These are phyloP conservation scores for Eupithecia exiguata DNA, from an alignment of 2,888 invertebrate species.

Conservation along the genomic window DNA sequence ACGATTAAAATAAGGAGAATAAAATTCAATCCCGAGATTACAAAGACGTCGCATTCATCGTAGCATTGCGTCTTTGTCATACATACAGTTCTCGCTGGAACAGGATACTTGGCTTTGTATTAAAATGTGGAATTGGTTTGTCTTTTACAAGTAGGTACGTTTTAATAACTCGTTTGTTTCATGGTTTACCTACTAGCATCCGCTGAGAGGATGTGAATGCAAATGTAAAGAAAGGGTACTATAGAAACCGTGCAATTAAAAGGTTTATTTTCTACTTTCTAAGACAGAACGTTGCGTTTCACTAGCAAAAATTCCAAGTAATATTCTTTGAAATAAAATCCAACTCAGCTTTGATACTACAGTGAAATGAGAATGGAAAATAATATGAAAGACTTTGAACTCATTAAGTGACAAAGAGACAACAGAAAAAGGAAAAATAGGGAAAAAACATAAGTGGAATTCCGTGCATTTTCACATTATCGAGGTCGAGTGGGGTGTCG, in stretches of 20 bases:
- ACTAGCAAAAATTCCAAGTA: background rate
- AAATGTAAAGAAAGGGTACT: slow-evolving; percentile 3
- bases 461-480: slow-evolving; percentile 53
- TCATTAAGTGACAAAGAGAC: slow-evolving; percentile 20
- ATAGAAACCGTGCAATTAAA: background rate
- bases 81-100: slow-evolving; percentile 33
- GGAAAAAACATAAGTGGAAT: slow-evolving; percentile 24
- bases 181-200: slow-evolving; percentile 4
- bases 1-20: slow-evolving; percentile 71
- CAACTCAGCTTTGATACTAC: background rate
- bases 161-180: slow-evolving; percentile 25
- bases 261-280: background rate
- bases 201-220: slow-evolving; percentile 8
- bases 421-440: slow-evolving; percentile 21
- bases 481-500: slow-evolving; percentile 52
- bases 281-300: slow-evolving; percentile 1
- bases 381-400: slow-evolving; percentile 38
- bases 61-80: slow-evolving; percentile 41
- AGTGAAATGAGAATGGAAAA: slow-evolving; percentile 17
- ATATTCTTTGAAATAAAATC: background rate
- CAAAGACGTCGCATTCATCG: slow-evolving; percentile 44
- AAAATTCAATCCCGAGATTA: slow-evolving; percentile 67
- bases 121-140: slow-evolving; percentile 34
- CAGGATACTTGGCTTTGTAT: slow-evolving; percentile 29
- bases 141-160: slow-evolving; percentile 16